Conservation (phyloP, 2,113 vertebrate species). For the Grantiella picta region DNA sequence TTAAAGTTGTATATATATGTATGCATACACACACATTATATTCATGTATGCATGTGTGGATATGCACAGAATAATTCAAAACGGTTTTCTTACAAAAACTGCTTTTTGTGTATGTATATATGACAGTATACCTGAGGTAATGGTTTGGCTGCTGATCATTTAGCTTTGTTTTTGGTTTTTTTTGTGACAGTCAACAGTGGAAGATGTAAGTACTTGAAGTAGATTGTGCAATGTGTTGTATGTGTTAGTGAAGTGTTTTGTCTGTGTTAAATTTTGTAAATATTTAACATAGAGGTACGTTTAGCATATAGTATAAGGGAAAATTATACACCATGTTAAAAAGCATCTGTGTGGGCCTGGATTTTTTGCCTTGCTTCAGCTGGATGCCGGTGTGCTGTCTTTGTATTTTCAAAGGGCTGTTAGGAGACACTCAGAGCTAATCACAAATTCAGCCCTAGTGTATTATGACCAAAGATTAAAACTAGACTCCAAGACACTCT, state of each 20-base stretch:
- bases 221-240: neutral
- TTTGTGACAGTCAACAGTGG: constrained; percentile 2
- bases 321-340: neutral
- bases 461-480: neutral
- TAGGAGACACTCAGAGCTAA: neutral
- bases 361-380: neutral
- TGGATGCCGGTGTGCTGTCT: neutral
- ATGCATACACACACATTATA: neutral
- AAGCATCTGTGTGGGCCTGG: neutral
- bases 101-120: neutral
- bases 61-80: neutral
- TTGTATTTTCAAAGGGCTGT: neutral
- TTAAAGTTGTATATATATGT: neutral
- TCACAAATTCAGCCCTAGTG: neutral
- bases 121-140: neutral
- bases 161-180: neutral
- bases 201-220: constrained; percentile 34
- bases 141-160: neutral
- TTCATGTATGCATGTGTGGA: neutral
- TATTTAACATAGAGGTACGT: neutral
- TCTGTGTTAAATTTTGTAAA: neutral
- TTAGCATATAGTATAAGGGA: neutral
- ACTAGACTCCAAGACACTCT: neutral
- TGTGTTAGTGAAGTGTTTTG: neutral
- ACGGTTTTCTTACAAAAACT: neutral